Percentiles rank a stretch among this genome's conserved stretches.
Evolutionary conservation across 2,113 vertebrate species (phyloP).

Genomic region (Trichechus manatus): DNA sequence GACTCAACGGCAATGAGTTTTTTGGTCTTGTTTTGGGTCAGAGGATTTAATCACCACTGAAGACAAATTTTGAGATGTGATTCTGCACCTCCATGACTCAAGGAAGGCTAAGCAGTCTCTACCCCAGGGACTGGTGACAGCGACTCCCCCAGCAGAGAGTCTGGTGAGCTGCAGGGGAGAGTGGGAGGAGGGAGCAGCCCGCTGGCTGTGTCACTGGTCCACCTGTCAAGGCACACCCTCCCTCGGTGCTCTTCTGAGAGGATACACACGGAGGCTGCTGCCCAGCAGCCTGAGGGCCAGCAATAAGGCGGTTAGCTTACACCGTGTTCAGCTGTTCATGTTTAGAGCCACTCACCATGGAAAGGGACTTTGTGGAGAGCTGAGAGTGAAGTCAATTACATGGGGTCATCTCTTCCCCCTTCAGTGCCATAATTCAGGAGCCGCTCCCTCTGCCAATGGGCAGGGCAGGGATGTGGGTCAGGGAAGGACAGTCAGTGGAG

Average conservation of each 20-base stretch:
- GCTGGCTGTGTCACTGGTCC: no score
- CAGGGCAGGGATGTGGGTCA: conserved; percentile 36
- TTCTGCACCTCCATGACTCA: neutral
- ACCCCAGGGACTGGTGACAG: neutral
- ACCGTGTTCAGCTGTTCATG: neutral
- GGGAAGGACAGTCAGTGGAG: conserved; percentile 66
- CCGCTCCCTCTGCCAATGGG: conserved; percentile 43
- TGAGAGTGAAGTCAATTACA: conserved; percentile 46
- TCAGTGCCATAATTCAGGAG: conserved; percentile 34
- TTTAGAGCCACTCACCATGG: conserved; percentile 28
- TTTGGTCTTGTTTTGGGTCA: neutral
- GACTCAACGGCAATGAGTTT: neutral
- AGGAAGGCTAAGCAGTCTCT: neutral
- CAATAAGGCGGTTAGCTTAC: neutral
- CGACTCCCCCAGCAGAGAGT: no score
- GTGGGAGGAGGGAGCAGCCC: neutral
- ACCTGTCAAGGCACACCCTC: fast-evolving
- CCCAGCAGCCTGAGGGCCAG: neutral
- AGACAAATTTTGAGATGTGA: neutral
- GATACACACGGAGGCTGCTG: conserved; percentile 31
- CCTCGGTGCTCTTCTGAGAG: fast-evolving
- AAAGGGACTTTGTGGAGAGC: conserved; percentile 13
- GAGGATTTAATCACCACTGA: neutral
- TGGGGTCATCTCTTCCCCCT: neutral
- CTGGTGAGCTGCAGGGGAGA: neutral